Evolutionary conservation across 2,888 invertebrate genomes (phyloP).

Genomic region (Protophormia terraenovae): DNA sequence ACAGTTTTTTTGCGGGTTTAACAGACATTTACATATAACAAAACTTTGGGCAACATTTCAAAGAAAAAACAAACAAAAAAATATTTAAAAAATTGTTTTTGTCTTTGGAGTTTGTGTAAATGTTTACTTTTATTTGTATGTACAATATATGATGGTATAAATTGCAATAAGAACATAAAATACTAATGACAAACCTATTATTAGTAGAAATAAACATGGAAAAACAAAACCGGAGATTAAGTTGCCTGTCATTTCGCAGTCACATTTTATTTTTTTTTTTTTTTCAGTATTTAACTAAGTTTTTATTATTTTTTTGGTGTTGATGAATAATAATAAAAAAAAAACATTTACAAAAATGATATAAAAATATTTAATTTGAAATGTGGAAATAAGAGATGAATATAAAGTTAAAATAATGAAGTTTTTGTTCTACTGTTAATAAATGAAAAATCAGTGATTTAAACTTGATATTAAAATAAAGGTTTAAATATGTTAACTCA

Average conservation of each 20-base stretch:
- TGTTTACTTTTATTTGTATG: not conserved
- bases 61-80: constrained; percentile 16
- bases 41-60: constrained; percentile 46
- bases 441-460: too few species aligned
- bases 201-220: constrained; percentile 45
- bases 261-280: too few species aligned
- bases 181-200: constrained; percentile 68
- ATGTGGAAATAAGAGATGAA: not conserved
- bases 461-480: too few species aligned
- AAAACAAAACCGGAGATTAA: constrained; percentile 71
- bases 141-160: not conserved
- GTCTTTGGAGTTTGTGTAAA: not conserved
- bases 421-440: too few species aligned
- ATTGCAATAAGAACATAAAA: constrained; percentile 55
- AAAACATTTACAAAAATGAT: not conserved
- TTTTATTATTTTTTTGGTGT: constrained; percentile 16
- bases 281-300: not conserved
- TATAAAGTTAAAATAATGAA: too few species aligned
- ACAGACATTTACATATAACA: constrained; percentile 29
- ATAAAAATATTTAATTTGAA: not conserved
- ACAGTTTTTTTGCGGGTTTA: not conserved
- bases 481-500: too few species aligned
- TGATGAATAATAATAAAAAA: not conserved
- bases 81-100: not conserved
- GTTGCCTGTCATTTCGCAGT: constrained; percentile 62